These are phyloP conservation scores for Euplexia lucipara DNA, from an alignment of 2,888 invertebrate genomes.

Conservation along the genomic window DNA sequence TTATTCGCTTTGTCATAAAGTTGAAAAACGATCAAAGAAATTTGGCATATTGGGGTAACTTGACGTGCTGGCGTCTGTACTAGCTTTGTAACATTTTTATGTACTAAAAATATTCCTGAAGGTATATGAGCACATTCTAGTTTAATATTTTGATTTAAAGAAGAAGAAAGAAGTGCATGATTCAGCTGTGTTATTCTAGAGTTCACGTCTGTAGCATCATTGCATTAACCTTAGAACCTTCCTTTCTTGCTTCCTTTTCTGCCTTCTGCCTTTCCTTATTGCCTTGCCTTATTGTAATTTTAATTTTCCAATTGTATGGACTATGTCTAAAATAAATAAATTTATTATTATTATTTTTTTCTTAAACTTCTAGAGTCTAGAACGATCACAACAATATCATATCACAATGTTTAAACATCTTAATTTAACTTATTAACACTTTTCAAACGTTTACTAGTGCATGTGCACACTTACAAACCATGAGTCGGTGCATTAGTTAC, in stretches of 20 bases:
- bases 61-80: too few relatives aligned
- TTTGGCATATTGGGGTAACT: too few relatives aligned
- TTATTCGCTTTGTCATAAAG: too few relatives aligned
- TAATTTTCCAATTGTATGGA: too few relatives aligned
- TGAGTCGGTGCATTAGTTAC: conserved; percentile 56
- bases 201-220: too few relatives aligned
- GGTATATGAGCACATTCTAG: not conserved
- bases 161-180: too few relatives aligned
- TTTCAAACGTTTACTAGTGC: conserved; percentile 51
- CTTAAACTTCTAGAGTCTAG: not conserved
- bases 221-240: too few relatives aligned
- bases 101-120: too few relatives aligned
- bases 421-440: conserved; percentile 34
- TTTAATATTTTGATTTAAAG: not conserved
- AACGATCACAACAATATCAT: not conserved
- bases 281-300: not conserved
- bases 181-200: too few relatives aligned
- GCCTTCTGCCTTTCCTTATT: not conserved
- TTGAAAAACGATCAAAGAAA: too few relatives aligned
- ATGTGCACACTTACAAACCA: conserved; percentile 57
- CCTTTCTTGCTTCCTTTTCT: not conserved
- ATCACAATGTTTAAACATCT: not conserved
- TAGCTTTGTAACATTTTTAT: too few relatives aligned
- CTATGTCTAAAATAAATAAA: too few relatives aligned
- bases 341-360: not conserved